Evolutionary conservation across 2,113 vertebrate genomes (phyloP), one percentile per base, ranked within the genome.

Genomic region (Gallinago undulata): DNA sequence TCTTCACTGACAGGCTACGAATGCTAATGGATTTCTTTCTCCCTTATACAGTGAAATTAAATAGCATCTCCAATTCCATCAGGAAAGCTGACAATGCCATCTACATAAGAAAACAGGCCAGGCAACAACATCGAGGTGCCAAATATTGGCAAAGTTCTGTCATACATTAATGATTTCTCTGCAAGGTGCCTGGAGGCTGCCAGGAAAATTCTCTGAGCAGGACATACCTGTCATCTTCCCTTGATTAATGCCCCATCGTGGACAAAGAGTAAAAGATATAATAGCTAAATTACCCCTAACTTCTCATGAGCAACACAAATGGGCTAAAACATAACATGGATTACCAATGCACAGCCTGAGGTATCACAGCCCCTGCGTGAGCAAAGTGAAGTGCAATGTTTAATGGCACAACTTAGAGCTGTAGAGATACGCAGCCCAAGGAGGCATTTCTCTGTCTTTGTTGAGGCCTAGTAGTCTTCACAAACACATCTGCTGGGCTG

Each of bases 41-140:
- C 73, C 66, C 59, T 96, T 94, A 89, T 33, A 62, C 73, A 72
- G 73, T 62, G 76, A 97, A 96, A 97, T 95, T 90, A 94, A 95
- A 90, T 84, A 82, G 14, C 68, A 1, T 79, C 96, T 93, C 77
- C 69, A 79, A 19, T 31, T 77, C 81, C 75, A 72, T 83, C 89
- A 93, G 66, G 45, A 96, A 94, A 83, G 41, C 66, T 94, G 76
- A 95, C 92, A 89, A 91, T 77, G 77, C 30, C 45, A 75, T 56
- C 79, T 92, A 89, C 66, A 83, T 59, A 82, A 81, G 78, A 93
- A 91, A 96, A 84, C 55, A 93, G 87, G 15, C 27, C 84, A 90
- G 66, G n/a, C 53, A 91, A 91, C 82, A 91, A 48, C 33, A 90
- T 41, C 14, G 4, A 92, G 37, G 80, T 95, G 63, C 53, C 79